Evolutionary conservation across 1,140 invertebrate genomes (phyloP).

Genomic region (Tribolium madens): DNA sequence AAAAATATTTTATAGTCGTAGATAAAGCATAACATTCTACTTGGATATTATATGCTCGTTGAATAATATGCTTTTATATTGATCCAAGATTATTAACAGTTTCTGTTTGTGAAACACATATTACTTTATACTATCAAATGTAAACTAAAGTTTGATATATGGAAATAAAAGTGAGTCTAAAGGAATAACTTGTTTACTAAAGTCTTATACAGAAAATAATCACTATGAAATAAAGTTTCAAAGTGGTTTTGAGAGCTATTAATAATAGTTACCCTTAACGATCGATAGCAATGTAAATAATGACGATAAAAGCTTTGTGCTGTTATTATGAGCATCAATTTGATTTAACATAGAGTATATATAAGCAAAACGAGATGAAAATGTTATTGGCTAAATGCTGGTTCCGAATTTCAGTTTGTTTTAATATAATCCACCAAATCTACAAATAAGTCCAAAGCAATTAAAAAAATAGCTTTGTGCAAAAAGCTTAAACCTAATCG

Average conservation of each 20-base stretch:
- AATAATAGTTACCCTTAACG: not conserved
- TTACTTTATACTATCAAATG: no score
- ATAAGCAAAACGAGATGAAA: not conserved
- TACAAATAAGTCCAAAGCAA: slow-evolving; percentile 25
- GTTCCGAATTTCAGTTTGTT: slow-evolving; percentile 18
- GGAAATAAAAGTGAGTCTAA: not conserved
- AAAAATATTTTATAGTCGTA: no score
- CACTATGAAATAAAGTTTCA: not conserved
- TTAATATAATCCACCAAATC: not conserved
- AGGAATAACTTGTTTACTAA: not conserved
- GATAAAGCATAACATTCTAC: no score
- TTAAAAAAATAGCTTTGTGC: slow-evolving; percentile 10
- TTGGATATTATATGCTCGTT: no score
- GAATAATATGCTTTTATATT: no score
- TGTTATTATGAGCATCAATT: slow-evolving; percentile 3
- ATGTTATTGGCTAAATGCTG: not conserved
- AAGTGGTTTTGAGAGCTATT: not conserved
- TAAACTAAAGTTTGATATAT: not conserved
- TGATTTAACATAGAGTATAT: slow-evolving; percentile 3
- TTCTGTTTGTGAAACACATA: no score
- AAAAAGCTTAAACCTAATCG: slow-evolving; percentile 11
- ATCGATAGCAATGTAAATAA: slow-evolving; percentile 4
- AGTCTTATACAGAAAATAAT: not conserved
- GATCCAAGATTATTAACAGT: no score
- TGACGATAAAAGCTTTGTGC: not conserved